Percentiles rank a stretch among this genome's conserved stretches.
phyloP scores from a whole-genome alignment of 1,140 invertebrate genomes.

The Bilobella aurantiaca region DNA sequence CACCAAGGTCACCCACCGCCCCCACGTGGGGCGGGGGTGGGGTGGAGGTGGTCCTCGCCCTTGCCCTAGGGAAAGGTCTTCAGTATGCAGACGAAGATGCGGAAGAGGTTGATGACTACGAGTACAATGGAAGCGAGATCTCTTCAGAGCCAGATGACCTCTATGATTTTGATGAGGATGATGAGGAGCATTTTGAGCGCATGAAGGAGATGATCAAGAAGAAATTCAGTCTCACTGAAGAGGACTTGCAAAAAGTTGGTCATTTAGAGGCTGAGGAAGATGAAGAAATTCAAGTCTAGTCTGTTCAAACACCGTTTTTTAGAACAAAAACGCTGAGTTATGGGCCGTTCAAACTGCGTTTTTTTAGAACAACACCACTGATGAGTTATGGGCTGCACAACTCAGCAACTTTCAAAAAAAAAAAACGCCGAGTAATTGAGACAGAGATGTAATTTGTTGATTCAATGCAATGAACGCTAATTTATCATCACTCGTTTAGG shows the following conservation, averaged over 20 bases:
- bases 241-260: background rate
- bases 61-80: background rate
- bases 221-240: slow-evolving; percentile 1
- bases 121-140: too few species aligned
- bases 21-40: background rate
- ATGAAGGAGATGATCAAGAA: slow-evolving; percentile 6
- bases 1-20: background rate
- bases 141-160: background rate
- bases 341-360: too few species aligned
- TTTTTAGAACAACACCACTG: too few species aligned
- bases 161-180: background rate
- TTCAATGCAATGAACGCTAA: too few species aligned
- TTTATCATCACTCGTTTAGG: too few species aligned
- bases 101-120: background rate
- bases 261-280: background rate
- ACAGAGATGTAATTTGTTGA: too few species aligned
- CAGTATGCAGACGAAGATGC: background rate
- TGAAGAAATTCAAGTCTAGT: background rate
- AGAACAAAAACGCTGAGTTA: too few species aligned
- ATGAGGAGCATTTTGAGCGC: background rate
- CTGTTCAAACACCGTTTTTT: too few species aligned
- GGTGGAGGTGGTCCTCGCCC: background rate
- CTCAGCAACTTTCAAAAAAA: too few species aligned
- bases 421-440: too few species aligned
- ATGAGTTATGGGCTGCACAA: too few species aligned